These are phyloP conservation scores for Limnephilus rhombicus DNA, from an alignment of 2,888 invertebrate species.

Conservation along the genomic window DNA sequence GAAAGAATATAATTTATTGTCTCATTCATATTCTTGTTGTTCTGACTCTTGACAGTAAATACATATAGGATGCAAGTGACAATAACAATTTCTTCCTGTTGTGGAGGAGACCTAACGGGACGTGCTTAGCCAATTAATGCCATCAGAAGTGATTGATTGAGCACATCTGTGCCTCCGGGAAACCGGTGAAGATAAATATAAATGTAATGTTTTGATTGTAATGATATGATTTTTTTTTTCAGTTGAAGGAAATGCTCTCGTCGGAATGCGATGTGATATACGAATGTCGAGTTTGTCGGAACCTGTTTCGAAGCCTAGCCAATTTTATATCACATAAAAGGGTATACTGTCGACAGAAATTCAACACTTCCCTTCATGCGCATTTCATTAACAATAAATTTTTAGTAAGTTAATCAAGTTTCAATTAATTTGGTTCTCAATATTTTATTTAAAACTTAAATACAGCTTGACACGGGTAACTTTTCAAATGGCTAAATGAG, in stretches of 20 bases:
- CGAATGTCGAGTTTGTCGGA: constrained; percentile 93
- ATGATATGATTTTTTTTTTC: constrained; percentile 69
- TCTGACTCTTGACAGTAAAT: too few species aligned
- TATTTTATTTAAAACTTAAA: constrained; percentile 13
- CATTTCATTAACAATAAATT: constrained; percentile 74
- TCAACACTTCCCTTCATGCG: constrained; percentile 74
- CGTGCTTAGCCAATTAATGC: too few species aligned
- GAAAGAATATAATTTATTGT: too few species aligned
- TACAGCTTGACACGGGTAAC: neutral
- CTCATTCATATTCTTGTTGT: too few species aligned
- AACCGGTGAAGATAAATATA: neutral
- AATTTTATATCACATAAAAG: constrained; percentile 95
- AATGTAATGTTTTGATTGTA: neutral
- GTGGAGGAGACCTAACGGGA: too few species aligned
- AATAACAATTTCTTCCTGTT: too few species aligned
- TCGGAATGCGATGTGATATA: constrained; percentile 93
- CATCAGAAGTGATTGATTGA: too few species aligned
- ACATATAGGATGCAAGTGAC: too few species aligned
- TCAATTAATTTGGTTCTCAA: neutral
- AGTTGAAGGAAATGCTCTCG: constrained; percentile 85
- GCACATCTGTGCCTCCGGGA: too few species aligned
- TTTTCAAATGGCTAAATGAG: neutral
- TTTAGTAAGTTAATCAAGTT: constrained; percentile 71
- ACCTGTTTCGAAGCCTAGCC: constrained; percentile 90
- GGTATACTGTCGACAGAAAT: constrained; percentile 84